Percentiles rank a stretch among this genome's conserved stretches.
These are phyloP conservation scores for Anoura caudifer DNA, from an alignment of 2,113 vertebrate genomes.

Conservation along the genomic window DNA sequence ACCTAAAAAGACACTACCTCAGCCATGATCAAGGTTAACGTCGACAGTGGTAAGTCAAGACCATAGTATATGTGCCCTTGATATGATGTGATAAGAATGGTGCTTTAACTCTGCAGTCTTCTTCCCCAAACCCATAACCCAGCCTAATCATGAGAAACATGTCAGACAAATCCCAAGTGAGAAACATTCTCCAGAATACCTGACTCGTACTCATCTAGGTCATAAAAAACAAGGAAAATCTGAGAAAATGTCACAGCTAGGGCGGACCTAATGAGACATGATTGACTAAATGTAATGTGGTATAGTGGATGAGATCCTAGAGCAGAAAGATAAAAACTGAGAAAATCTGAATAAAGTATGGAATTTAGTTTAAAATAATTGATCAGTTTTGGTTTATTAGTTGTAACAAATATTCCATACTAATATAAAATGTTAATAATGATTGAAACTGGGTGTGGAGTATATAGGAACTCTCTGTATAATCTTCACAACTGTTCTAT, in stretches of 20 bases:
- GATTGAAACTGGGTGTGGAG: not conserved
- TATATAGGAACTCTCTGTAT: not conserved
- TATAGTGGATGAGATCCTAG: not conserved
- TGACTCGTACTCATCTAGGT: not conserved
- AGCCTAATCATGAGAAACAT: not conserved
- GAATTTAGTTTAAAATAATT: not conserved
- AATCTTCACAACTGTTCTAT: not conserved
- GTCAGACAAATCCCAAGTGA: not conserved
- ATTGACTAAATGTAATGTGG: not conserved
- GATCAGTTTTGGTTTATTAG: not conserved
- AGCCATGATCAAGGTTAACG: not conserved
- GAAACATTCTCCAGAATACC: not conserved
- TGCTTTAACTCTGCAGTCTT: not conserved
- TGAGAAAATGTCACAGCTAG: not conserved
- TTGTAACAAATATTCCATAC: not conserved
- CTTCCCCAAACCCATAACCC: not conserved
- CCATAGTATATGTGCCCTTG: not conserved
- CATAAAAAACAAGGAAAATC: not conserved
- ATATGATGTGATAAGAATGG: not conserved
- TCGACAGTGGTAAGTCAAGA: not conserved
- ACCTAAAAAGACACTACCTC: not conserved
- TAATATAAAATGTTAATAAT: not conserved
- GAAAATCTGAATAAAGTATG: not conserved
- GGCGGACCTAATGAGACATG: not conserved
- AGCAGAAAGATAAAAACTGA: not conserved